Evolutionary conservation across 2,797 vertebrate genomes (phyloP).

Genomic region (Bryconaethiops microstoma): DNA sequence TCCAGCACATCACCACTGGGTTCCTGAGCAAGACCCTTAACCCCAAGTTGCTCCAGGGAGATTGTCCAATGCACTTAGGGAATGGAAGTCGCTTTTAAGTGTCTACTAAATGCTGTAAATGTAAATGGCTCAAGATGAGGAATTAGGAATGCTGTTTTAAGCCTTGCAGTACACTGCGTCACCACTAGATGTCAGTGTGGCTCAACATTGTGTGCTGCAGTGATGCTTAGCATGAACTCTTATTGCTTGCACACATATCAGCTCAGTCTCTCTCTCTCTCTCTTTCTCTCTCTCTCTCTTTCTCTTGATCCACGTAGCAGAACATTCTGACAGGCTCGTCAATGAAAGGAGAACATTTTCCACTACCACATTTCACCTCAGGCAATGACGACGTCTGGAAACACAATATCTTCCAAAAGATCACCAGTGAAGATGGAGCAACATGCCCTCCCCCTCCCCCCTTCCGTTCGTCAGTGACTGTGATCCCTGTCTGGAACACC

Average conservation of each 20-base stretch:
- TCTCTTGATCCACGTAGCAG: constrained; percentile 72
- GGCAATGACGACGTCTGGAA: constrained; percentile 78
- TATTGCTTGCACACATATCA: constrained; percentile 64
- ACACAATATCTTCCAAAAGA: constrained; percentile 64
- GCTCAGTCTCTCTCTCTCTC: constrained; percentile 62
- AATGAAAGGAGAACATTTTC: constrained; percentile 72
- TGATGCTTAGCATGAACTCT: constrained; percentile 32
- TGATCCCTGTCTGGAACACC: constrained; percentile 58
- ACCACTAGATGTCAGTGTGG: constrained; percentile 75
- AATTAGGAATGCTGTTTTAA: too few relatives aligned
- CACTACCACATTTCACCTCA: constrained; percentile 81
- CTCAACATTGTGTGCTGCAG: constrained; percentile 42
- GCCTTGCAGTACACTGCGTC: too few relatives aligned
- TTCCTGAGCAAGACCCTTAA: too few relatives aligned
- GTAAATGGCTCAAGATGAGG: too few relatives aligned
- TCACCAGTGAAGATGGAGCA: constrained; percentile 63
- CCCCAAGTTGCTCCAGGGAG: too few relatives aligned
- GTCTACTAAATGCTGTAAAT: too few relatives aligned
- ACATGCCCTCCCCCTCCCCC: too few relatives aligned
- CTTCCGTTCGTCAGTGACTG: constrained; percentile 5
- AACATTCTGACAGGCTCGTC: constrained; percentile 72
- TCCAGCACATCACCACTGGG: too few relatives aligned
- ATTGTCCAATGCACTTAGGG: too few relatives aligned
- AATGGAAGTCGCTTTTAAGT: too few relatives aligned
- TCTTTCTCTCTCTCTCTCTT: too few relatives aligned